A percentile compares a stretch with the other conserved stretches of the same genome.
Conservation (phyloP, 2,888 invertebrate species). For the Sinopyrophorus schimmeli region DNA sequence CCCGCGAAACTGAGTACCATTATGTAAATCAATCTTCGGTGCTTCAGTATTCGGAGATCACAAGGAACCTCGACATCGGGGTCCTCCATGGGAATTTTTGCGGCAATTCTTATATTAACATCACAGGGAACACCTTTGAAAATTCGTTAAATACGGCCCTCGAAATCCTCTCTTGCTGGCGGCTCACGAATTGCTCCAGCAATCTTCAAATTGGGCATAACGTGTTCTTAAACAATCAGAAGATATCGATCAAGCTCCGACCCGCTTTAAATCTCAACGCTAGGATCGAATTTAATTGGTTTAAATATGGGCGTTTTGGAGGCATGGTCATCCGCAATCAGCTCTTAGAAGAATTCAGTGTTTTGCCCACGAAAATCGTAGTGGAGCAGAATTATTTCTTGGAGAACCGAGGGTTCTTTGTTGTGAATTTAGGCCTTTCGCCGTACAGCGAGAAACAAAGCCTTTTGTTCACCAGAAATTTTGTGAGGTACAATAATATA, state of each 20-base stretch:
- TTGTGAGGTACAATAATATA: slow-evolving; percentile 82
- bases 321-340: slow-evolving; percentile 84
- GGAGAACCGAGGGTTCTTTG: slow-evolving; percentile 86
- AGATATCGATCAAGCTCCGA: slow-evolving; percentile 75
- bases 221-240: slow-evolving; percentile 74
- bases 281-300: slow-evolving; percentile 85
- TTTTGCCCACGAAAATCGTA: slow-evolving; percentile 69
- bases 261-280: slow-evolving; percentile 82
- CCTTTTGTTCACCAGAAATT: slow-evolving; percentile 85
- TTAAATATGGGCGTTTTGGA: slow-evolving; percentile 79
- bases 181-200: slow-evolving; percentile 57
- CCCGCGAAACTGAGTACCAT: slow-evolving; percentile 74
- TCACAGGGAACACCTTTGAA: slow-evolving; percentile 90
- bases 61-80: slow-evolving; percentile 85
- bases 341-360: slow-evolving; percentile 78
- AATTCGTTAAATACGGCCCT: slow-evolving; percentile 78
- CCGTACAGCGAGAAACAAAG: slow-evolving; percentile 83
- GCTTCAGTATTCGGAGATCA: slow-evolving; percentile 84
- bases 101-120: slow-evolving; percentile 79
- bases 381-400: slow-evolving; percentile 89
- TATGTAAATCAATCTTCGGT: slow-evolving; percentile 84
- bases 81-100: slow-evolving; percentile 94
- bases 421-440: slow-evolving; percentile 83
- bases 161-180: slow-evolving; percentile 85
- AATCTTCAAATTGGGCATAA: slow-evolving; percentile 85